Conservation (phyloP, 2,888 invertebrate genomes). For the Cheiracanthium punctorium region DNA sequence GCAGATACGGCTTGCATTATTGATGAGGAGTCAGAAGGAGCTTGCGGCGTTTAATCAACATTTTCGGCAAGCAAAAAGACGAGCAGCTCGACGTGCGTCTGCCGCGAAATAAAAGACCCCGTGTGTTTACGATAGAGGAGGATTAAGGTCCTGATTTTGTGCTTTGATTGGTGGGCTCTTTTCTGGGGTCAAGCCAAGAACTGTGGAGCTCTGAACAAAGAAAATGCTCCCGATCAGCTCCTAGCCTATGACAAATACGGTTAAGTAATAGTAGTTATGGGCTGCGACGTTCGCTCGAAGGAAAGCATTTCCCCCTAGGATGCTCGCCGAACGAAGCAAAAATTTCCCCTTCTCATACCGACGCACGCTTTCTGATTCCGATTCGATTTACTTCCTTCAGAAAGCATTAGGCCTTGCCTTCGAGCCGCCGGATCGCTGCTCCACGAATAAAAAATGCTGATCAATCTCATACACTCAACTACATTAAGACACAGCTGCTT, state of each 20-base stretch:
- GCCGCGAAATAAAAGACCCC: slow-evolving; percentile 30
- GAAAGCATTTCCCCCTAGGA: slow-evolving; percentile 36
- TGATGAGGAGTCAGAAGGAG: slow-evolving; percentile 63
- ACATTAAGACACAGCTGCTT: slow-evolving; percentile 24
- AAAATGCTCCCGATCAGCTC: slow-evolving; percentile 61
- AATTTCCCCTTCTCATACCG: slow-evolving; percentile 47
- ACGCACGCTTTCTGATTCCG: slow-evolving; percentile 35
- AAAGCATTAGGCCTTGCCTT: slow-evolving; percentile 51
- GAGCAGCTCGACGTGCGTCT: slow-evolving; percentile 62
- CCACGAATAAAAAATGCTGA: slow-evolving; percentile 15
- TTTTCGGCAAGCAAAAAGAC: slow-evolving; percentile 67
- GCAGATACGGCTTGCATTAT: slow-evolving; percentile 66
- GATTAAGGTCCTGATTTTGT: slow-evolving; percentile 67
- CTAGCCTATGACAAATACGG: slow-evolving; percentile 64
- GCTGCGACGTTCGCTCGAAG: slow-evolving; percentile 20
- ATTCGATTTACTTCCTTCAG: slow-evolving; percentile 53
- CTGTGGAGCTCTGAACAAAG: slow-evolving; percentile 59
- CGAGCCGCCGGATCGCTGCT: neutral
- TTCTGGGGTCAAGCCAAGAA: slow-evolving; percentile 63
- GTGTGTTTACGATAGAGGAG: slow-evolving; percentile 67
- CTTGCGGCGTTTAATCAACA: slow-evolving; percentile 70
- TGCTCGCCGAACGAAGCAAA: slow-evolving; percentile 24
- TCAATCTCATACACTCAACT: slow-evolving; percentile 29
- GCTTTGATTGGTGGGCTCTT: slow-evolving; percentile 66
- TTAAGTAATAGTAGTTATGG: slow-evolving; percentile 70